Conservation (phyloP, 2,797 vertebrate species). For the Tarsius wallacei region DNA sequence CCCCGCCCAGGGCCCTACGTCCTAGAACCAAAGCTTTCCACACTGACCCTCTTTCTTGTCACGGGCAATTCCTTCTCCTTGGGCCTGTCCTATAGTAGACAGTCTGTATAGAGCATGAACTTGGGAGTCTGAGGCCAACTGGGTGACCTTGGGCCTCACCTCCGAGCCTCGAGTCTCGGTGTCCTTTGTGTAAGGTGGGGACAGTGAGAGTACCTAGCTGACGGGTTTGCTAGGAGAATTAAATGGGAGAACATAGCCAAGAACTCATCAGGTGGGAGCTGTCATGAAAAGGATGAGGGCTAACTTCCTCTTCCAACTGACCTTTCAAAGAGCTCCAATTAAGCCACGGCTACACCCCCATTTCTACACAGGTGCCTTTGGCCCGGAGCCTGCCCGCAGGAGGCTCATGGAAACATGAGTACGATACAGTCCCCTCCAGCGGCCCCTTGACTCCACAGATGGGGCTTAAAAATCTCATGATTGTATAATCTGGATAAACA, state of each 20-base stretch:
- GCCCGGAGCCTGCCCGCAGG: background rate
- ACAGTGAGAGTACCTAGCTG: rapidly evolving
- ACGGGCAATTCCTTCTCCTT: background rate
- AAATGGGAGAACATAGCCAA: rapidly evolving
- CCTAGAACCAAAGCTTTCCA: background rate
- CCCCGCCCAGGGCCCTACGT: background rate
- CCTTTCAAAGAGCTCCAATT: background rate
- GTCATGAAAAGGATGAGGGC: background rate
- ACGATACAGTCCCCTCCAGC: background rate
- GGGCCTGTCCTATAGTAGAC: background rate
- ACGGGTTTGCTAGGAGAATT: background rate
- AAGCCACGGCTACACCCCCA: background rate
- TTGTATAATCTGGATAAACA: slow-evolving; percentile 57
- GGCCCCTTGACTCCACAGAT: background rate
- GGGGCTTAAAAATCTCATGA: background rate
- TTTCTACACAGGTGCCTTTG: background rate
- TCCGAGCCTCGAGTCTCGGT: background rate
- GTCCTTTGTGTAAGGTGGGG: background rate
- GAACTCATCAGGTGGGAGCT: background rate
- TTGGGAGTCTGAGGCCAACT: background rate
- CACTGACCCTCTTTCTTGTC: background rate
- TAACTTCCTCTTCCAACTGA: background rate
- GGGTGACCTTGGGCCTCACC: background rate
- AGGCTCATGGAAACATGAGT: background rate
- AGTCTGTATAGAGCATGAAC: background rate